Conservation (phyloP, 2,797 vertebrate genomes). For the Staurois parvus region DNA sequence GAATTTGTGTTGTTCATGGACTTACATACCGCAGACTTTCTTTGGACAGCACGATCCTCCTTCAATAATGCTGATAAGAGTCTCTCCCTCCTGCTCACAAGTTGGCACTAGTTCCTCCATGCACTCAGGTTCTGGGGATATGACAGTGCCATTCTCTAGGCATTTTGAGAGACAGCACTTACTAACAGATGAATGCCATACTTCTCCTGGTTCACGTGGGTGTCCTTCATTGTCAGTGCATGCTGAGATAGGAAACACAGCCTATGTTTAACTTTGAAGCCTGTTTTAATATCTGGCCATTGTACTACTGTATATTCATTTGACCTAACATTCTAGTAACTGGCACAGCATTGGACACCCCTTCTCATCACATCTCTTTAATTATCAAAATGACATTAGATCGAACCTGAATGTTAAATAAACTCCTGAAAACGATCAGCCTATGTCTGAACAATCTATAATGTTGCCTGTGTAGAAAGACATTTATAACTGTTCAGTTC, state of each 20-base stretch:
- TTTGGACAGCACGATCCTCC: constrained; percentile 89
- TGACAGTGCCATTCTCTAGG: constrained; percentile 89
- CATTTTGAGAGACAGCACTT: constrained; percentile 91
- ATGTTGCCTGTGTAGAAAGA: not conserved
- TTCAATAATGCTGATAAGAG: constrained; percentile 84
- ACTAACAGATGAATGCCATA: constrained; percentile 89
- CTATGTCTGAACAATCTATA: not conserved
- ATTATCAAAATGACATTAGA: not conserved
- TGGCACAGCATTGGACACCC: not conserved
- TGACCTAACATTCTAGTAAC: not conserved
- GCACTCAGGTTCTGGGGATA: constrained; percentile 89
- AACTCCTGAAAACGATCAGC: not conserved
- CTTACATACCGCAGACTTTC: constrained; percentile 89
- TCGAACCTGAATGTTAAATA: not conserved
- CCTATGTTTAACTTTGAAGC: not conserved
- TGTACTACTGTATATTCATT: not conserved
- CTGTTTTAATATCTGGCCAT: not conserved
- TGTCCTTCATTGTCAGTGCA: constrained; percentile 91
- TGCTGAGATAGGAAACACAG: constrained; percentile 72
- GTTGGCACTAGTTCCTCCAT: constrained; percentile 75
- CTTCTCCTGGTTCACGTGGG: constrained; percentile 85
- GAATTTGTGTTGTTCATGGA: not conserved
- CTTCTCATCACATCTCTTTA: not conserved
- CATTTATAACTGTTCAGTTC: not conserved
- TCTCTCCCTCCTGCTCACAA: constrained; percentile 92